Evolutionary conservation across 2,888 invertebrate genomes (phyloP), one percentile per base, ranked within the genome.

Genomic region (Leptinotarsa tumamoca): DNA sequence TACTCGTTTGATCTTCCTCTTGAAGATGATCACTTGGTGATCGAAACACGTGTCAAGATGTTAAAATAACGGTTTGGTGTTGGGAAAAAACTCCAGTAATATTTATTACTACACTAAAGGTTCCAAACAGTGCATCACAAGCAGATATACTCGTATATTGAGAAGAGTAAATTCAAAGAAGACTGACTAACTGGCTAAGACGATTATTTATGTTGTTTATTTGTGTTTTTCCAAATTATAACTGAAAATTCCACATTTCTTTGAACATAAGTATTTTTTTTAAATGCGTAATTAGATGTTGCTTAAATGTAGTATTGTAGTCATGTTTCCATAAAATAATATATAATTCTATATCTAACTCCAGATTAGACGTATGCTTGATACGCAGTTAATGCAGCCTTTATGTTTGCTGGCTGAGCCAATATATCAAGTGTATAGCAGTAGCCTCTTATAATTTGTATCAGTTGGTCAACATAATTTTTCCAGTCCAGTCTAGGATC

Each of bases 271-370:
- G 23, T 23, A 23, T 23, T 2, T 23, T 56, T 56, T 56, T 56
- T 18, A 21, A 56, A 56, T 18, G 4, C n/a, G 56, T 21, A n/a
- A 3, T 67, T 5, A 67, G 18, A 67, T n/a, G 49, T 67, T 67
- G 49, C 4, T 50, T 67, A 50, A 49, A 67, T 67, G 50, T 67
- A 67, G 43, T 66, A 27, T 27, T 66, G 27, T 66, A 66, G 3
- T 66, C 66, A 66, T 3, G 66, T 27, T 21, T 27, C 33, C 23
- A 66, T 66, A 4, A n/a, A 67, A 67, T 67, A 67, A 67, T 43
- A 67, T n/a, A 67, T 67, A 49, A 67, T 67, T 67, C 50, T 50
- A 67, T 50, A 67, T 67, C 33, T 67, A 67, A 67, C n/a, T 50
- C 17, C n/a, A 67, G 18, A 67, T 67, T 21, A 50, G 67, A 67